These are phyloP conservation scores for Galaxias olidus DNA, from an alignment of 2,797 vertebrate genomes.

Conservation along the genomic window DNA sequence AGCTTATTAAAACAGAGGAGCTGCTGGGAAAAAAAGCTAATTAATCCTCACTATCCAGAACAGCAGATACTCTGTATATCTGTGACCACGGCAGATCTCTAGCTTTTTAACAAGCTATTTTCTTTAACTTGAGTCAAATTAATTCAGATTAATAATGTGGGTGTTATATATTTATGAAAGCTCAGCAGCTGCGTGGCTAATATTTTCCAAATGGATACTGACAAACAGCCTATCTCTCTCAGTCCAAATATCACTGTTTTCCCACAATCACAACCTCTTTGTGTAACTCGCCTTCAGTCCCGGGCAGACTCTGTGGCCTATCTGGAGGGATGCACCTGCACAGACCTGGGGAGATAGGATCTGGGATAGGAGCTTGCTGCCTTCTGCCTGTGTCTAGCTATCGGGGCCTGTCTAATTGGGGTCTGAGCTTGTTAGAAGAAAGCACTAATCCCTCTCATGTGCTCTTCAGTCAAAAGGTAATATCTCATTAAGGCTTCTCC, in stretches of 20 bases:
- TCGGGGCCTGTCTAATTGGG: constrained; percentile 77
- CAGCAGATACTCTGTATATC: not conserved
- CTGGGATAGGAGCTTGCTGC: constrained; percentile 32
- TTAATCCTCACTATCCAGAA: constrained; percentile 25
- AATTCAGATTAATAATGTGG: too few species aligned
- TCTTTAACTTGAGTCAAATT: too few species aligned
- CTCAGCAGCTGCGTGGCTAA: constrained; percentile 5
- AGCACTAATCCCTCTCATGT: constrained; percentile 80
- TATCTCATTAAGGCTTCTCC: constrained; percentile 73
- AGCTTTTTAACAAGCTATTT: constrained; percentile 12
- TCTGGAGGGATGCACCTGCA: constrained; percentile 63
- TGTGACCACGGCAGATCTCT: not conserved
- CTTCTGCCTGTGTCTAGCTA: constrained; percentile 12
- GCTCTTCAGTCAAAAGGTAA: constrained; percentile 75
- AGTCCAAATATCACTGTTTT: constrained; percentile 42
- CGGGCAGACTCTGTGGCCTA: constrained; percentile 17
- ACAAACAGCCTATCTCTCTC: constrained; percentile 44
- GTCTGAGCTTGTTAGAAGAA: constrained; percentile 75
- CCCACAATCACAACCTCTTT: constrained; percentile 49
- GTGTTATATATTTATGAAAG: too few species aligned
- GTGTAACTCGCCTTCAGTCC: constrained; percentile 18
- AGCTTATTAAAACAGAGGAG: constrained; percentile 51
- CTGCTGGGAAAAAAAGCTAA: constrained; percentile 49
- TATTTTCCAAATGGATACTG: constrained; percentile 28
- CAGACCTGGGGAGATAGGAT: constrained; percentile 57